Evolutionary conservation across 2,888 invertebrate genomes (phyloP), one percentile per base, ranked within the genome.

Genomic region (Acanthosepion pharaonis): DNA sequence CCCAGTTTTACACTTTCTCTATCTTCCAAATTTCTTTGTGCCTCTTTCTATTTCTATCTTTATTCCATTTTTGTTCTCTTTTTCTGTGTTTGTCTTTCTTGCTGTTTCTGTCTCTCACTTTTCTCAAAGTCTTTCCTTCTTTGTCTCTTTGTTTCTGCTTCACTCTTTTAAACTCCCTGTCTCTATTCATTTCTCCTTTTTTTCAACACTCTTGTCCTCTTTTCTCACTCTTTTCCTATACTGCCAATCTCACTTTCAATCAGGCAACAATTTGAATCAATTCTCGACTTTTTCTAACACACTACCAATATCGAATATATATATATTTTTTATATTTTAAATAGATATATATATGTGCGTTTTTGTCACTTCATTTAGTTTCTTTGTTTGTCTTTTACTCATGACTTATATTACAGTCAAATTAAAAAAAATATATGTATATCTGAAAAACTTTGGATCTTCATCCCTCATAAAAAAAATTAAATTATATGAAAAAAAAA

Each of bases 241-340:
- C 78, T 33, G n/a, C 4, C 78, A n/a, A n/a, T n/a, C 78, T 78
- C 78, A n/a, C n/a, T n/a, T 18, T 78, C 78, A 15, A 4, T 78
- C 78, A n/a, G 33, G n/a, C 78, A 78, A 78, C n/a, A 78, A n/a
- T n/a, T 78, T n/a, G 15, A 78, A 78, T 78, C 78, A 78, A 78
- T 78, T 78, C 15, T 33, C 33, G n/a, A n/a, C 78, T 78, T n/a
- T 78, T n/a, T 78, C 78, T 78, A 78, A 78, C 78, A 78, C n/a
- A n/a, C 78, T 78, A 78, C 78, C 33, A 33, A n/a, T 78, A 78
- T 78, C n/a, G 78, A 78, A 78, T 78, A 78, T 78, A 78, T 78
- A 78, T 78, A 78, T n/a, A 15, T n/a, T 11, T n/a, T n/a, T 9
- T 78, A 42, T 42, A 42, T 42, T 42, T 9, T n/a, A 33, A 11